A percentile compares a stretch with the other conserved stretches of the same genome.
These are phyloP conservation scores for Rhynchomys soricoides DNA, from an alignment of 2,113 vertebrate genomes.

Conservation along the genomic window DNA sequence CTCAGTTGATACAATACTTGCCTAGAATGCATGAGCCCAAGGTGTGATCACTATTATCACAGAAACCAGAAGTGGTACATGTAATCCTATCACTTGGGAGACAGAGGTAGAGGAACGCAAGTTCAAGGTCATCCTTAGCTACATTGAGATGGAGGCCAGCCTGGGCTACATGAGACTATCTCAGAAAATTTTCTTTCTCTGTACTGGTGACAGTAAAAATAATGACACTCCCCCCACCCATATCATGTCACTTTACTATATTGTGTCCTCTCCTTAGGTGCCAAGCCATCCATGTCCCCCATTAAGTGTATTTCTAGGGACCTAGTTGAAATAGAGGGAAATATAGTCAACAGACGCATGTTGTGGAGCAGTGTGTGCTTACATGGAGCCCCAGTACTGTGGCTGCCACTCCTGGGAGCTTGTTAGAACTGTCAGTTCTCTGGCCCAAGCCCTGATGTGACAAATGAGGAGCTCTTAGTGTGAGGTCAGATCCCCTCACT, in stretches of 20 bases:
- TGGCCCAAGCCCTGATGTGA: neutral
- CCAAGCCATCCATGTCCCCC: neutral
- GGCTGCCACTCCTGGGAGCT: neutral
- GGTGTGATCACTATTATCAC: too few species aligned
- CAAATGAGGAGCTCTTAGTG: neutral
- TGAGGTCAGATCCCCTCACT: neutral
- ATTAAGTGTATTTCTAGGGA: neutral
- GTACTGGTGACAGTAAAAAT: neutral
- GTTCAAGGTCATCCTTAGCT: neutral
- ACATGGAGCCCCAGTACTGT: rapidly evolving
- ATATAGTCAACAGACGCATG: too few species aligned
- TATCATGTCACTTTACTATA: neutral
- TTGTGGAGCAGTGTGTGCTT: neutral
- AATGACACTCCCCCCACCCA: neutral
- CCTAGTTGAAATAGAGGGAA: neutral
- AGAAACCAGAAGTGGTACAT: too few species aligned
- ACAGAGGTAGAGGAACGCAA: neutral
- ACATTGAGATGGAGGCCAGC: neutral
- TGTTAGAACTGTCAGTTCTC: neutral
- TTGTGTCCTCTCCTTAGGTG: neutral
- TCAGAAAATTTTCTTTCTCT: neutral
- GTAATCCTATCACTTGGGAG: neutral
- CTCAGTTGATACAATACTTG: neutral
- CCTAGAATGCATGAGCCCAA: neutral
- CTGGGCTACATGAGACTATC: neutral